Percentiles rank a stretch among this genome's conserved stretches.
Evolutionary conservation across 2,888 invertebrate species (phyloP).

Genomic region (Nematopogon swammerdamellus): DNA sequence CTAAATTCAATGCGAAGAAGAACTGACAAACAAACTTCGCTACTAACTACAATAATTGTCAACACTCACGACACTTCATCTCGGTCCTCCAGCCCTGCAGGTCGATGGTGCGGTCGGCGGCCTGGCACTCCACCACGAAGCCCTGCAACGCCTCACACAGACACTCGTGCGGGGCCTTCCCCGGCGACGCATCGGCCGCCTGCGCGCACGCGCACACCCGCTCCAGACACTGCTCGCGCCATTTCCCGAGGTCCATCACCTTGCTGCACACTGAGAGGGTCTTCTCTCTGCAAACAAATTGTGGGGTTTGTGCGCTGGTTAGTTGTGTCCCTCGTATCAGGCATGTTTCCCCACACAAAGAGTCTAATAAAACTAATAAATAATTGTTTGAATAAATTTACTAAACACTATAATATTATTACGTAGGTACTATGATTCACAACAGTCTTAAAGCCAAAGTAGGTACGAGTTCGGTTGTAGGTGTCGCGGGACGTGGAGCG

Average conservation of each 20-base stretch:
- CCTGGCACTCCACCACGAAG: constrained; percentile 72
- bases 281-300: constrained; percentile 46
- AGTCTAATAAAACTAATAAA: no score
- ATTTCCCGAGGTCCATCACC: constrained; percentile 64
- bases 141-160: constrained; percentile 67
- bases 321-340: no score
- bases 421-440: no score
- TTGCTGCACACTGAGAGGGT: constrained; percentile 63
- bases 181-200: constrained; percentile 32
- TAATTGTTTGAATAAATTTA: not conserved
- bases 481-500: no score
- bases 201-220: constrained; percentile 72
- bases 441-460: no score
- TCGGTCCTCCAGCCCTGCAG: constrained; percentile 68
- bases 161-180: constrained; percentile 44
- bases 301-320: no score
- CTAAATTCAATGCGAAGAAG: no score
- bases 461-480: no score
- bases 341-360: no score
- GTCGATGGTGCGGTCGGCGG: constrained; percentile 59
- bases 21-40: no score
- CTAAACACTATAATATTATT: no score
- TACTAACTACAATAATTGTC: no score
- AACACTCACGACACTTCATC: constrained; percentile 65
- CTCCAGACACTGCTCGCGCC: constrained; percentile 70